Evolutionary conservation across 2,888 invertebrate species (phyloP), one percentile per base, ranked within the genome.

Genomic region (Diadegma fenestrale): DNA sequence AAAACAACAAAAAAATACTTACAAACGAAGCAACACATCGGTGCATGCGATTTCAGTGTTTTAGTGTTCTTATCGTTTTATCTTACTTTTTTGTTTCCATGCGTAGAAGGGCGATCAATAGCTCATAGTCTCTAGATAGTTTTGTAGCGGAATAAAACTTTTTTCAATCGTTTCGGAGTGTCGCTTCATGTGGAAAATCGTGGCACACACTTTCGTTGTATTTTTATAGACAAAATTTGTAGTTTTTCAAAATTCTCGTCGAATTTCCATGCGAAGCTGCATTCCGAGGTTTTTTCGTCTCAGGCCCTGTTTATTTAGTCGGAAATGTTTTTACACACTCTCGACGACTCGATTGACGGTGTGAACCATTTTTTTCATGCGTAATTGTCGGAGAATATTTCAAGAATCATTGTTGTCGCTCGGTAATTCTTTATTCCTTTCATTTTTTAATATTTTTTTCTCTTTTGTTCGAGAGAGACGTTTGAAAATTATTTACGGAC

Each of bases 41-140:
- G 66, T 68, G 73, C 73, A 78, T 82, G 63, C 64, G 69, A 71
- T 64, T 63, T 84, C 75, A 54, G 68, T 79, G 75, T 83, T 79
- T 51, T 58, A 73, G 51, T 71, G 43, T 64, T 37, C 41, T 63
- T 19, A 48, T 61, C 33, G 61, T 80, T 43, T 37, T 33, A n/a
- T 77, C 33, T 30, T 68, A 19, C n/a, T 64, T 54, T 51, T 41
- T 19, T 41, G 45, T 58, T 45, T 63, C 30, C 22, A 63, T 69
- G 19, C 41, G 37, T 69, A 51, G 48, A 61, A 22, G 61, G 43
- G 61, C 61, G 17, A 63, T 22, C 22, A 43, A 30, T 73, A 37
- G 37, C 79, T 58, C 41, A 69, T 79, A 69, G 79, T 69, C n/a
- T 73, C 51, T 73, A 61, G 73, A 73, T 58, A 30, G 58, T 54